Conservation (phyloP, 2,113 vertebrate genomes). For the Indicator indicator region DNA sequence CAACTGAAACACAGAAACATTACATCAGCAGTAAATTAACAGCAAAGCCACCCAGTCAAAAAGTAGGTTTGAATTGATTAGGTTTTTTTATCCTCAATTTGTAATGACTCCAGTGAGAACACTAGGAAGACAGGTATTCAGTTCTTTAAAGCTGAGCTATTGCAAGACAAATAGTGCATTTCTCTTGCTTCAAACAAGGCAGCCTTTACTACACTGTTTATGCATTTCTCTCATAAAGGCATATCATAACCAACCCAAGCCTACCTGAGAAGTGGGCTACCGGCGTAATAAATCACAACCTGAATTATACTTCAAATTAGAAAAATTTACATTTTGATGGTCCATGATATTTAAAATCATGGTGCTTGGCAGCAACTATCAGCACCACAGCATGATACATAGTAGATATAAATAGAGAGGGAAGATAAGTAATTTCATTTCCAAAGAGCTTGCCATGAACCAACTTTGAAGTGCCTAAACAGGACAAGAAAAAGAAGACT, state of each 20-base stretch:
- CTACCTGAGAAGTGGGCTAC: not conserved
- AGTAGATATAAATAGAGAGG: not conserved
- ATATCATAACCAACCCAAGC: not conserved
- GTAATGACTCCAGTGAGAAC: not conserved
- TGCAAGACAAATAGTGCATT: not conserved
- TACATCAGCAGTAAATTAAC: not conserved
- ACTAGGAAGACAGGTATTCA: not conserved
- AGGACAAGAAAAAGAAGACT: rapidly evolving
- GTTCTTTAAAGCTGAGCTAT: not conserved
- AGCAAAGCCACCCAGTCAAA: not conserved
- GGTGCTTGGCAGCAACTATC: not conserved
- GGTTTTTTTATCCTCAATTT: not conserved
- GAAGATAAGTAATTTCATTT: not conserved
- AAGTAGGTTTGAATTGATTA: not conserved
- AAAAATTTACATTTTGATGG: not conserved
- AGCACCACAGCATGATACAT: not conserved
- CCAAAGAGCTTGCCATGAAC: not conserved
- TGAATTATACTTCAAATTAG: not conserved
- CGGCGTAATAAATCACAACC: not conserved
- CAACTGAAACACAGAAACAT: not conserved
- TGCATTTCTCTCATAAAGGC: not conserved
- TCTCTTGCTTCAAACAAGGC: not conserved
- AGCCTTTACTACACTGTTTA: not conserved
- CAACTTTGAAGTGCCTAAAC: not conserved
- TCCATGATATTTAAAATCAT: not conserved